A percentile compares a stretch with the other conserved stretches of the same genome.
Evolutionary conservation across 37 sponge, comb jelly and placozoan genomes (phyloP).

Genomic region (Hormiphora californensis): DNA sequence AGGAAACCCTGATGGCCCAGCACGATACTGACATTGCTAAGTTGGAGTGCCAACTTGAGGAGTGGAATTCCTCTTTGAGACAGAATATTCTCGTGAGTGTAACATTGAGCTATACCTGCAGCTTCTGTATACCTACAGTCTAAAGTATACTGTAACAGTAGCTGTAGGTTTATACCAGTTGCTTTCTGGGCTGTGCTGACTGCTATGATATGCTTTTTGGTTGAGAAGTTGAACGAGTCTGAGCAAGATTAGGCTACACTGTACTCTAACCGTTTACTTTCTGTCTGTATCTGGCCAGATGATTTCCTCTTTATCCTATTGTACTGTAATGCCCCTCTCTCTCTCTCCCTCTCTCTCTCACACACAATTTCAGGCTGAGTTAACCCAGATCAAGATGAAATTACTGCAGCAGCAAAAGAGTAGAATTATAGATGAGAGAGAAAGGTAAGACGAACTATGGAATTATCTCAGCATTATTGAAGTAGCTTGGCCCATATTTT

Average conservation of each 20-base stretch:
- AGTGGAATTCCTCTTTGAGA: slow-evolving; percentile 76
- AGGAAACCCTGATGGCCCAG: background rate
- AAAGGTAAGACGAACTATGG: slow-evolving; percentile 58
- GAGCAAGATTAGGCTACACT: background rate
- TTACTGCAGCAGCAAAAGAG: slow-evolving; percentile 59
- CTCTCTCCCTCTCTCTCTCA: background rate
- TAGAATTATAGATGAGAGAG: slow-evolving; percentile 58
- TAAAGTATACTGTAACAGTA: too few species aligned
- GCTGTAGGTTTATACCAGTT: background rate
- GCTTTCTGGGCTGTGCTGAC: background rate
- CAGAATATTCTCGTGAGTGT: slow-evolving; percentile 76
- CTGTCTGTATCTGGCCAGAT: background rate
- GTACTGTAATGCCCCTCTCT: background rate
- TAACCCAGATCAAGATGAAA: slow-evolving; percentile 69
- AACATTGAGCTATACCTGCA: too few species aligned
- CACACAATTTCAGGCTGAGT: slow-evolving; percentile 69
- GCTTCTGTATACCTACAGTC: too few species aligned
- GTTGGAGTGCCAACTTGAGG: slow-evolving; percentile 72
- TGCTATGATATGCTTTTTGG: background rate
- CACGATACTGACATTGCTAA: slow-evolving; percentile 66
- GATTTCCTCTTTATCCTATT: background rate
- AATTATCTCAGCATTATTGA: background rate
- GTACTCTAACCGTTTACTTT: background rate
- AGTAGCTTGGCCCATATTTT: background rate
- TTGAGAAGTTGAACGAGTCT: background rate